Conservation (phyloP, 2,113 vertebrate species). For the Oryzias celebensis region DNA sequence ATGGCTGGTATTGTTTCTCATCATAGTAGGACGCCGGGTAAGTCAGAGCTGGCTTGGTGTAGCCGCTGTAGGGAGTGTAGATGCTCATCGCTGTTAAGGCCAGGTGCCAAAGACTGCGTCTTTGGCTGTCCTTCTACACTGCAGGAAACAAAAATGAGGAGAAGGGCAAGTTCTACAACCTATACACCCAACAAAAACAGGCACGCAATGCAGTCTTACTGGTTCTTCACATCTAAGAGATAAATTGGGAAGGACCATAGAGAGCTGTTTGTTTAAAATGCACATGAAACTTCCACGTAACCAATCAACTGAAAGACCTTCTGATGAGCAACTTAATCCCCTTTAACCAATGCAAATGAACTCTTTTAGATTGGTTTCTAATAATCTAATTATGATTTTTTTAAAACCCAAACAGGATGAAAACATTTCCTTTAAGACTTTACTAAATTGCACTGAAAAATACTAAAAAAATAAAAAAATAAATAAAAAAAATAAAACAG, state of each 20-base stretch:
- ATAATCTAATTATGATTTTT: not conserved
- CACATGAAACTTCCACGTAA: slow-evolving; percentile 4
- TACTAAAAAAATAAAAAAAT: too few relatives aligned
- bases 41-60: slow-evolving; percentile 58
- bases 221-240: slow-evolving; percentile 58
- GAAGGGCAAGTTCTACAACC: slow-evolving; percentile 29
- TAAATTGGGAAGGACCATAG: slow-evolving; percentile 27
- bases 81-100: slow-evolving; percentile 47
- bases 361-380: not conserved
- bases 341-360: slow-evolving; percentile 5
- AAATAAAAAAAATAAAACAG: too few relatives aligned
- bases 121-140: slow-evolving; percentile 7
- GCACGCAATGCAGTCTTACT: slow-evolving; percentile 66
- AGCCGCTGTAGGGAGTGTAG: slow-evolving; percentile 71
- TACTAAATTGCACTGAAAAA: too few relatives aligned
- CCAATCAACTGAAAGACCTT: not conserved
- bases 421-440: too few relatives aligned
- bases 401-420: not conserved
- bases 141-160: slow-evolving; percentile 40
- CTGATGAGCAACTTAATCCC: not conserved
- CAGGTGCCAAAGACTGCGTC: slow-evolving; percentile 14
- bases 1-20: slow-evolving; percentile 45
- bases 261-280: slow-evolving; percentile 35
- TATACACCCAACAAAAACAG: slow-evolving; percentile 67
- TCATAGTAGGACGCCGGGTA: slow-evolving; percentile 59